Evolutionary conservation across 1,140 invertebrate genomes (phyloP).

Genomic region (Babylonia areolata): DNA sequence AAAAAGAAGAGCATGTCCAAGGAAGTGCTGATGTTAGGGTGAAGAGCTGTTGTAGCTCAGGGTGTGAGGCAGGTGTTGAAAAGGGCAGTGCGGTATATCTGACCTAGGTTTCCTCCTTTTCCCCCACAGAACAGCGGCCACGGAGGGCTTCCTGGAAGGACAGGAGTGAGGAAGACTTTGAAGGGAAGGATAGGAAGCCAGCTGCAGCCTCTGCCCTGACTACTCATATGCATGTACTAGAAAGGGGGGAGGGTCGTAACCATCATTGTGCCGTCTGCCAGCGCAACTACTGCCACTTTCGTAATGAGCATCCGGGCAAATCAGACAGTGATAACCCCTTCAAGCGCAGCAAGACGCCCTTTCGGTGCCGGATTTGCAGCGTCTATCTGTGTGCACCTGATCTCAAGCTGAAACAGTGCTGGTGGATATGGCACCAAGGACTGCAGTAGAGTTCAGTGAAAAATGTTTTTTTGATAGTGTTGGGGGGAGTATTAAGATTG

Average conservation of each 20-base stretch:
- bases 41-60: neutral
- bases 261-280: slow-evolving; percentile 1
- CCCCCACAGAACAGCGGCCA: neutral
- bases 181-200: neutral
- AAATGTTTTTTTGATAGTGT: neutral
- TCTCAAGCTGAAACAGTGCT: neutral
- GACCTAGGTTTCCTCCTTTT: neutral
- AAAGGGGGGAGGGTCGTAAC: slow-evolving; percentile 3
- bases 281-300: slow-evolving; percentile 10
- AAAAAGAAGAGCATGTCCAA: neutral
- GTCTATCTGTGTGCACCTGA: slow-evolving; percentile 11
- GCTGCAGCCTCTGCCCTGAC: neutral
- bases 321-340: neutral
- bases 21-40: neutral
- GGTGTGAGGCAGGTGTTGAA: too few species aligned
- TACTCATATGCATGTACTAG: neutral
- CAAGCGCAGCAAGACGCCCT: slow-evolving; percentile 12
- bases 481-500: neutral
- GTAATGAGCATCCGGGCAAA: neutral
- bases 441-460: neutral
- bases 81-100: neutral
- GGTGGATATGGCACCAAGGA: slow-evolving; percentile 21
- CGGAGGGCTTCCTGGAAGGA: neutral
- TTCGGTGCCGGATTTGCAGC: slow-evolving; percentile 2
- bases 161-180: neutral